Base-by-base conservation (phyloP, 2,888 invertebrate genomes). In the Drosophila melanosoma region DNA sequence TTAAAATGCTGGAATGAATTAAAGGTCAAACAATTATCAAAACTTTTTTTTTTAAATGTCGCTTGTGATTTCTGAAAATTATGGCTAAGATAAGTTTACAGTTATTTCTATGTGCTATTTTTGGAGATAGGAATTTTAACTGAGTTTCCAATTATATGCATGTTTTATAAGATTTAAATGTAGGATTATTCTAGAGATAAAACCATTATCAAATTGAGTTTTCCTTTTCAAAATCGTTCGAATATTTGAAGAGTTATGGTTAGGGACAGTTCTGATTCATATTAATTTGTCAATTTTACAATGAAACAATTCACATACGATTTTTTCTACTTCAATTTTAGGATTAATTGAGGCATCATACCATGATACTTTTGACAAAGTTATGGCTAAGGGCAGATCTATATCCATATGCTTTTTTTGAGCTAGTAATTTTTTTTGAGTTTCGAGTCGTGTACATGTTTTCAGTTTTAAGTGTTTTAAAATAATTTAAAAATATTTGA, bases 211-310 rank as follows among this genome's bases (percentile, higher is more conserved):
- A 15, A 45, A 23, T 0, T 8, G 3, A 23, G 6, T 15, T 45
- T 45, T 8, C 17, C 40, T 10, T 3, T n/a, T 36, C 1, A 36
- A 36, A 40, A 40, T 40, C n/a, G 0, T 4, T n/a, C 1, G n/a
- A 10, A 7, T 40, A 17, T 40, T 40, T 20, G 23, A 20, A 12
- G 15, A 15, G 12, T 23, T 7, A 23, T 15, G 15, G 23, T 23
- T 0, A 0, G 3, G 3, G 3, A 1, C 23, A 0, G 8, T 4
- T 15, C 15, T 15, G 36, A 36, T 15, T 15, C 15, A 0, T 15
- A 36, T 0, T 2, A 15, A 36, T 15, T 11, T 11, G 5, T 6
- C n/a, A 1, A n/a, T 20, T 42, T 40, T n/a, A 36, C 15, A 36
- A 7, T 15, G 12, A 36, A 15, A 15, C 15, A 15, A 11, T 2